Base-by-base conservation (phyloP, 2,113 vertebrate species). In the Orycteropus afer region DNA sequence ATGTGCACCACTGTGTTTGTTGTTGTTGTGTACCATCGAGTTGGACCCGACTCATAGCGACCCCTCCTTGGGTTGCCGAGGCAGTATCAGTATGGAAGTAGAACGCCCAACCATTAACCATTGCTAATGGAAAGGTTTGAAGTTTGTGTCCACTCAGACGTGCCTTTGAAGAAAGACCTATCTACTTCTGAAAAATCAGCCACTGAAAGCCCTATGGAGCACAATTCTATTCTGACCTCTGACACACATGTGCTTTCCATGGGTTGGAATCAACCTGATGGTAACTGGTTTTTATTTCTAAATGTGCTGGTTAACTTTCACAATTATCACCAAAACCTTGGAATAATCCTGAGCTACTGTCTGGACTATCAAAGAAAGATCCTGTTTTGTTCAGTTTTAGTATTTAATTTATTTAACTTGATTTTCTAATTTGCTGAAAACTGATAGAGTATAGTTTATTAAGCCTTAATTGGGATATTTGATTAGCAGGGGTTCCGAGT, bases 381-480 rank as follows among this genome's bases (percentile, higher is more conserved):
- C 77, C 27, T 32, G 76, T 91, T 86, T 18, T 32, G 42, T 63
- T 74, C 25, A 20, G 61, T n/a, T 40, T 88, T 82, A 18, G 40
- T 32, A 53, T 91, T 83, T 1, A 5, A 40, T 77, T 80, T 73
- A 80, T 94, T 89, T 65, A 69, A 80, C 65, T 91, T 51, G 82
- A 69, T 86, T 95, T 96, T 95, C 78, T 95, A 51, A 86, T 86
- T 95, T 78, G 69, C 79, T 89, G 65, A 59, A 85, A 90, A 94
- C 3, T 7, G 57, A 89, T 29, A 25, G 15, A 63, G 11, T 59
- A 8, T 6, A 13, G 71, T 32, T 67, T 65, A 29, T 90, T 40
- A 40, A 65, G 73, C 34, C 79, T 80, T 45, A 63, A n/a, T 18
- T 47, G 47, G 93, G 61, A 86, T 76, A 74, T 73, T 61, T 80